Evolutionary conservation across 2,888 invertebrate genomes (phyloP), one percentile per base, ranked within the genome.

Genomic region (Keiferia lycopersicella): DNA sequence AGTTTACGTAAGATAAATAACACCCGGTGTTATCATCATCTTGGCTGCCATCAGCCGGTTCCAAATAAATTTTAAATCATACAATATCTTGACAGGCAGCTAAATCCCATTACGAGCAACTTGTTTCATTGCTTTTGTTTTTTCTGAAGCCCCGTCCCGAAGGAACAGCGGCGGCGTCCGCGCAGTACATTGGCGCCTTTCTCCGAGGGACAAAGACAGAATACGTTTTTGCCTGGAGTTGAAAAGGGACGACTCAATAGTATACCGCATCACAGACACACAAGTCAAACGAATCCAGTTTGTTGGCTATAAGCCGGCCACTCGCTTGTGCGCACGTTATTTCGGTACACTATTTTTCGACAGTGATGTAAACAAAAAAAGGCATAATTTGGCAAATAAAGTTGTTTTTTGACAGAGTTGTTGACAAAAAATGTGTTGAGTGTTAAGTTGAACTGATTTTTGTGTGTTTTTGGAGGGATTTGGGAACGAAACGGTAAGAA

Each of bases 41-140:
- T 66, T 67, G 68, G 62, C 69, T 72, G 71, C 65, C 71, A 75
- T 73, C 71, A 71, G 65, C 61, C 69, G 75, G 74, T 81, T 77
- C 82, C 75, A 76, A 79, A 80, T 76, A 76, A 76, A 78, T 79
- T 80, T 80, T 80, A 85, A 84, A 84, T 86, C 81, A 83, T 80
- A 81, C 78, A 81, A 80, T 82, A 83, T 81, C 83, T 84, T 84
- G 84, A 84, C 84, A 84, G 79, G 80, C 85, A 84, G 83, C 85
- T 82, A 79, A 84, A 84, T 78, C 80, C 85, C 79, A 65, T 65
- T 67, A 65, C 65, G 78, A 78, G 83, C 81, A 84, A 87, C 87
- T 88, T 86, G 88, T 90, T 89, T 88, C 84, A 82, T 84, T 77
- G 81, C 84, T 87, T 88, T 88, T 87, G 82, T 88, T 89, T 89